Percentiles rank a stretch among this genome's conserved stretches.
Conservation (phyloP, 2,888 invertebrate genomes). For the Plebejus argus region DNA sequence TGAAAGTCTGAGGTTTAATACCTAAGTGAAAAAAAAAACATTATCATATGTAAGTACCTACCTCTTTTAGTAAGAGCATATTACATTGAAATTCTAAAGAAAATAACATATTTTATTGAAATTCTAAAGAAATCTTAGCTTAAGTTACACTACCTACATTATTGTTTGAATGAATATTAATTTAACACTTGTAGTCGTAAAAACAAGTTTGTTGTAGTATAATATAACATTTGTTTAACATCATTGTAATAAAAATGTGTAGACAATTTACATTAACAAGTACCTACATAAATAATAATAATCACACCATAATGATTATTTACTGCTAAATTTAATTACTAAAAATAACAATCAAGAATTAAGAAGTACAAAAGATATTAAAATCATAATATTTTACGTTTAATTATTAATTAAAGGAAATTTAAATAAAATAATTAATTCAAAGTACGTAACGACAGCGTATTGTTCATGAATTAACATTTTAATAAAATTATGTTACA, state of each 20-base stretch:
- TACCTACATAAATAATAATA: not conserved
- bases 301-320: conserved; percentile 10
- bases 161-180: not conserved
- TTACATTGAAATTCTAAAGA: too few species aligned
- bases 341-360: conserved; percentile 12
- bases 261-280: not conserved
- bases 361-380: conserved; percentile 8
- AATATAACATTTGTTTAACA: not conserved
- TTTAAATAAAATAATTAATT: not conserved
- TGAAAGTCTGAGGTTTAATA: too few species aligned
- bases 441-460: not conserved
- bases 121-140: not conserved
- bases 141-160: too few species aligned
- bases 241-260: not conserved
- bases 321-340: conserved; percentile 6
- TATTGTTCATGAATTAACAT: not conserved
- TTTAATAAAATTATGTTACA: not conserved
- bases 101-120: too few species aligned
- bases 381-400: conserved; percentile 20
- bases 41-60: too few species aligned
- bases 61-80: too few species aligned
- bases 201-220: not conserved
- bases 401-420: conserved; percentile 16
- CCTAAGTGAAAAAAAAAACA: too few species aligned
- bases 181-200: not conserved